These are phyloP conservation scores for Creontiades dilutus DNA, from an alignment of 2,888 invertebrate species.

Conservation along the genomic window DNA sequence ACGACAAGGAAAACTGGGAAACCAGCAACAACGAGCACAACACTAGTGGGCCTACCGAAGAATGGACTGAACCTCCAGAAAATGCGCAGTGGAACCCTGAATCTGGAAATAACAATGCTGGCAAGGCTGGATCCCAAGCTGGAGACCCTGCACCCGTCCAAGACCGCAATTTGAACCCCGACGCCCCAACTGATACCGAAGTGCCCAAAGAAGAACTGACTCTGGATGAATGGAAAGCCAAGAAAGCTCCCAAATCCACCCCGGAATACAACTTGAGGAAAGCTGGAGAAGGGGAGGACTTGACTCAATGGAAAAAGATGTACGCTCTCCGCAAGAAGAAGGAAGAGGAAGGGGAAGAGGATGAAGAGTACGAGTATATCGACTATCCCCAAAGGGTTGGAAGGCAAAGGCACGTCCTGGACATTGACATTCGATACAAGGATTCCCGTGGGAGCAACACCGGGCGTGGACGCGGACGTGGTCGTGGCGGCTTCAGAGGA, in stretches of 20 bases:
- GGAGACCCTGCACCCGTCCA: slow-evolving; percentile 27
- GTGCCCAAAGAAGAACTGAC: slow-evolving; percentile 85
- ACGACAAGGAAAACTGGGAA: slow-evolving; percentile 65
- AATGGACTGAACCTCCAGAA: slow-evolving; percentile 55
- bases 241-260: slow-evolving; percentile 83
- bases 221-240: slow-evolving; percentile 95
- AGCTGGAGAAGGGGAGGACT: slow-evolving; percentile 95
- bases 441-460: slow-evolving; percentile 68
- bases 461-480: slow-evolving; percentile 65
- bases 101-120: slow-evolving; percentile 33
- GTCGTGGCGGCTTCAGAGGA: slow-evolving; percentile 62
- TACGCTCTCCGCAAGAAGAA: slow-evolving; percentile 86
- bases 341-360: slow-evolving; percentile 78
- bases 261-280: slow-evolving; percentile 93
- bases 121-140: slow-evolving; percentile 19
- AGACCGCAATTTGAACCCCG: slow-evolving; percentile 45
- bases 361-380: slow-evolving; percentile 68
- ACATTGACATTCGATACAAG: slow-evolving; percentile 75
- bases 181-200: slow-evolving; percentile 57
- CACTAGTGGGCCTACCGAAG: slow-evolving; percentile 26
- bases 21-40: slow-evolving; percentile 58
- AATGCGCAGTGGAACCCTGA: slow-evolving; percentile 61
- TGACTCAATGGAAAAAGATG: slow-evolving; percentile 95
- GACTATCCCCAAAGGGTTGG: slow-evolving; percentile 73
- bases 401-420: slow-evolving; percentile 74